These are phyloP conservation scores for Bombus waltoni DNA, from an alignment of 1,140 invertebrate species.

Conservation along the genomic window DNA sequence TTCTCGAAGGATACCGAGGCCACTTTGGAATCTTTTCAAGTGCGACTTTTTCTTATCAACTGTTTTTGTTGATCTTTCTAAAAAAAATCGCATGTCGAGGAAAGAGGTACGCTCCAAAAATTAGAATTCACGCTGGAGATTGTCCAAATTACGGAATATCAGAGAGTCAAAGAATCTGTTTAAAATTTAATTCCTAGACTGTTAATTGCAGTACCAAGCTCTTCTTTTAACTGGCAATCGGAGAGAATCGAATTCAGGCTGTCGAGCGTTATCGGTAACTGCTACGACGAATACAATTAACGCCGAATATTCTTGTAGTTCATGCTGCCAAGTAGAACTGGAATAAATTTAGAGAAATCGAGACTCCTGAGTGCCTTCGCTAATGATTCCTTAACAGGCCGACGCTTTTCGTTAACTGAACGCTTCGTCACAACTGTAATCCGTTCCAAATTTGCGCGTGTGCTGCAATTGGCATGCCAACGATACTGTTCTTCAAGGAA, in stretches of 20 bases:
- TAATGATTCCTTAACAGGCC: slow-evolving; percentile 42
- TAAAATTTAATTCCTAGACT: neutral
- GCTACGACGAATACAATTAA: slow-evolving; percentile 34
- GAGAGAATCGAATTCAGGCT: neutral
- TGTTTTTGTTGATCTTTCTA: neutral
- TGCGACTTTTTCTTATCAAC: neutral
- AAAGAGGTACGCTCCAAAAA: too few relatives aligned
- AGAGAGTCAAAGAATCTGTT: neutral
- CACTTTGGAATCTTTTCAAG: slow-evolving; percentile 2
- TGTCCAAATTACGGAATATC: neutral
- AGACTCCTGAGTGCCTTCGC: slow-evolving; percentile 7
- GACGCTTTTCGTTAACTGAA: slow-evolving; percentile 18
- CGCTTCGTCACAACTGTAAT: neutral
- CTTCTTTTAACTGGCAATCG: slow-evolving; percentile 32
- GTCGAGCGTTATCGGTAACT: slow-evolving; percentile 26
- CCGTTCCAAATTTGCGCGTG: neutral
- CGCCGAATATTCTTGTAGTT: neutral
- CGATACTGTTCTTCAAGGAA: neutral
- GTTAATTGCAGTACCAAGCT: slow-evolving; percentile 32
- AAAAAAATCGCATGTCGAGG: neutral
- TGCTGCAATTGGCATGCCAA: neutral
- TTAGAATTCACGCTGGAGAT: neutral
- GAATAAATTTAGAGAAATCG: slow-evolving; percentile 28
- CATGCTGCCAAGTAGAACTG: neutral
- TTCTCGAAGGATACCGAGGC: slow-evolving; percentile 29